Conservation (phyloP, 2,888 invertebrate species). For the Apodemia hepburni region DNA sequence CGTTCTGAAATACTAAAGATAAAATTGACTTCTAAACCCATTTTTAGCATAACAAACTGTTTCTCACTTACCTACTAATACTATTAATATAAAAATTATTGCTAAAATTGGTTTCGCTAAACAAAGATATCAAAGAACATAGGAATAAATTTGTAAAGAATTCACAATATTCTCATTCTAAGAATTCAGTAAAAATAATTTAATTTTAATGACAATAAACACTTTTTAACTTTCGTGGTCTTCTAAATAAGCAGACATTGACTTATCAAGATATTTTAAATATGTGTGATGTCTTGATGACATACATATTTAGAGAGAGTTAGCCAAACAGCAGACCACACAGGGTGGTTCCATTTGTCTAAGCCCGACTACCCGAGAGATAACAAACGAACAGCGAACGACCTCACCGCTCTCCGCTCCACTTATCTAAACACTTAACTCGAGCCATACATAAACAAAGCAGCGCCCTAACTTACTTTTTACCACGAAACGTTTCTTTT, state of each 20-base stretch:
- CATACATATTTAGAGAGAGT: constrained; percentile 60
- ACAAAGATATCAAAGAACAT: too few relatives aligned
- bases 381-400: constrained; percentile 63
- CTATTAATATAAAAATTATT: too few relatives aligned
- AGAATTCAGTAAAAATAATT: too few relatives aligned
- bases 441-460: constrained; percentile 74
- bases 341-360: constrained; percentile 75
- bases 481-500: constrained; percentile 69
- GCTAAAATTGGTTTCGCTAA: too few relatives aligned
- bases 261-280: constrained; percentile 1
- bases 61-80: too few relatives aligned
- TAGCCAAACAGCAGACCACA: constrained; percentile 71
- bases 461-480: constrained; percentile 71
- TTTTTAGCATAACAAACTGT: too few relatives aligned
- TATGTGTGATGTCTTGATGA: background rate
- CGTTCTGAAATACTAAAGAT: too few relatives aligned
- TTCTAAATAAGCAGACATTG: background rate
- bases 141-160: too few relatives aligned
- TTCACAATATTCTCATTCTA: too few relatives aligned
- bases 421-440: constrained; percentile 79
- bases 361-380: constrained; percentile 63
- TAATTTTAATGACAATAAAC: too few relatives aligned
- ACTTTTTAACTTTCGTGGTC: background rate
- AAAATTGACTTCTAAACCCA: too few relatives aligned
- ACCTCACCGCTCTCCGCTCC: constrained; percentile 60